Conservation (phyloP, 53 echinoderm and acorn worm genomes). For the Zoroaster sp. region DNA sequence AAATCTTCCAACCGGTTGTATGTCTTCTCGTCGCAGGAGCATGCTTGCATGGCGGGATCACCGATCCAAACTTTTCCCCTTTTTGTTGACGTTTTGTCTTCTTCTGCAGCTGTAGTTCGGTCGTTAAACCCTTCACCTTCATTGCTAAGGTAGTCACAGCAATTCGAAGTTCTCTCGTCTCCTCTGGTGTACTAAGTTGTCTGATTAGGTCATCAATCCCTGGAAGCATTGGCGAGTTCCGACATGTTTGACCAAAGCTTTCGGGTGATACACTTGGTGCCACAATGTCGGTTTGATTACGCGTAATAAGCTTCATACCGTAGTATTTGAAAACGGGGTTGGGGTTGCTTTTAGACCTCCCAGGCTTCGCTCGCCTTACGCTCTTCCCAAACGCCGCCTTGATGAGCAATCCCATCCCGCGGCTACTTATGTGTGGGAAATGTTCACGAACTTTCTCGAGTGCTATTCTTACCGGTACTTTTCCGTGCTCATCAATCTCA, state of each 20-base stretch:
- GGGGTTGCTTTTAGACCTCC: not conserved
- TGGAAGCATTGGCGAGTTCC: no score
- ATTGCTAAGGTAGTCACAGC: no score
- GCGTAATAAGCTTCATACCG: not conserved
- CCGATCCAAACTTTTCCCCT: not conserved
- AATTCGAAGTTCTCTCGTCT: no score
- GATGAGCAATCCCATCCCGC: no score
- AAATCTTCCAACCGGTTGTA: not conserved
- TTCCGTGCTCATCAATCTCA: no score
- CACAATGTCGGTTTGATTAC: not conserved
- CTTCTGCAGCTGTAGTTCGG: not conserved
- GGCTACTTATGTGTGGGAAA: no score
- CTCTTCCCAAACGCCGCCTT: no score
- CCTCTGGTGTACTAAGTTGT: not conserved
- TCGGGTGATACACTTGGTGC: not conserved
- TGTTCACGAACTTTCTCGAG: no score
- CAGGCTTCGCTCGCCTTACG: not conserved
- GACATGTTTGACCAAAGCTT: no score
- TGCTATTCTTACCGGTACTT: no score
- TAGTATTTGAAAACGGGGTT: not conserved
- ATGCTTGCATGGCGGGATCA: not conserved
- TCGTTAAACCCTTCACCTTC: not conserved
- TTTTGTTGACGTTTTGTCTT: not conserved
- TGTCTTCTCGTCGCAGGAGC: not conserved
- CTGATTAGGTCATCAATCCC: no score